phyloP scores from a whole-genome alignment of 2,888 invertebrate genomes.

The Drosophila crucigera region DNA sequence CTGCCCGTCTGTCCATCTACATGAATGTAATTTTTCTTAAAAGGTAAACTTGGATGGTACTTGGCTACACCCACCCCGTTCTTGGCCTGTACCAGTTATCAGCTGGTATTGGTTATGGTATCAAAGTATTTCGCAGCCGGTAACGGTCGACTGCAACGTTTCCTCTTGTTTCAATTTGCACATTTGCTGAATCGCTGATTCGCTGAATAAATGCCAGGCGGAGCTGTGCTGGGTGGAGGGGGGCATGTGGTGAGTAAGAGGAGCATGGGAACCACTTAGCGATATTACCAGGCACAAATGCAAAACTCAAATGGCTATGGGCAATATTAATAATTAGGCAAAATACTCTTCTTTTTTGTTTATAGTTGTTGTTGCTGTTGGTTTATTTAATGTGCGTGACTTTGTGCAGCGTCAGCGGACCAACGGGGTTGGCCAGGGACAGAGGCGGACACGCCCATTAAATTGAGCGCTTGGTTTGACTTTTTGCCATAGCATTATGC shows the following conservation, averaged over 20 bases:
- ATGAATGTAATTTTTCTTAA: no score
- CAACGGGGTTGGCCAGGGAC: not conserved
- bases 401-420: conserved; percentile 36
- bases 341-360: conserved; percentile 21
- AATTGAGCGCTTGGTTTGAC: conserved; percentile 32
- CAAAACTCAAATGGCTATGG: conserved; percentile 26
- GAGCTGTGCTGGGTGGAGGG: not conserved
- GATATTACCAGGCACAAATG: conserved; percentile 46
- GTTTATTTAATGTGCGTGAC: conserved; percentile 60
- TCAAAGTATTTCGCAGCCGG: not conserved
- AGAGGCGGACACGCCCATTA: conserved; percentile 26
- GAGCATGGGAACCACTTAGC: conserved; percentile 43
- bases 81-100: not conserved
- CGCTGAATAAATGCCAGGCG: not conserved
- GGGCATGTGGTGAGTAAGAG: not conserved
- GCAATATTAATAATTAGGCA: conserved; percentile 61
- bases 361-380: conserved; percentile 10
- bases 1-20: no score
- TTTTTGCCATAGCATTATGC: conserved; percentile 30
- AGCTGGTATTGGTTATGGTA: not conserved
- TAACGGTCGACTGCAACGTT: not conserved
- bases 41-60: not conserved
- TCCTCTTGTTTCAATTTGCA: conserved; percentile 19
- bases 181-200: conserved; percentile 39
- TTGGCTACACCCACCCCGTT: not conserved